Conservation (phyloP, 2,113 vertebrate species). For the Theropithecus gelada region DNA sequence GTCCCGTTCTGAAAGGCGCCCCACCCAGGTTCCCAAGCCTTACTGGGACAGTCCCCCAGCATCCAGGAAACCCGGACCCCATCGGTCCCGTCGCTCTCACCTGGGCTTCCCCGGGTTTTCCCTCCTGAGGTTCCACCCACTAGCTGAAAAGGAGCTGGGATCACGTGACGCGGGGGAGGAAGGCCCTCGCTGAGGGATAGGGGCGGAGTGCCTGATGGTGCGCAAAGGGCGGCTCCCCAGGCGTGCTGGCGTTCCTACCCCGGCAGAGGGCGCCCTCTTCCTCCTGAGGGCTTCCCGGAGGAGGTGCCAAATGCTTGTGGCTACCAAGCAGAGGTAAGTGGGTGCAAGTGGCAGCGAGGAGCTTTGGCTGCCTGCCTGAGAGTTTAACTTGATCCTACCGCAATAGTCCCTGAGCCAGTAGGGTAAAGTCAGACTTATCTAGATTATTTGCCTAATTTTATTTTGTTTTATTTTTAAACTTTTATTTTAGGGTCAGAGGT, state of each 20-base stretch:
- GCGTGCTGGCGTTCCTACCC: not conserved
- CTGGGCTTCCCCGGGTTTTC: not conserved
- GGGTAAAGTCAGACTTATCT: not conserved
- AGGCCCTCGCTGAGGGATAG: rapidly evolving
- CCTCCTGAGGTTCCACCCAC: not conserved
- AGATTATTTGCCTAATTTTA: not conserved
- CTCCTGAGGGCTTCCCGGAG: slow-evolving; percentile 38
- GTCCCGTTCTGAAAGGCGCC: not conserved
- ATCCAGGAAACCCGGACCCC: no score
- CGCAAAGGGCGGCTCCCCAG: rapidly evolving
- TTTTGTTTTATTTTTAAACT: not conserved
- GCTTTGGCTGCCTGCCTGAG: not conserved
- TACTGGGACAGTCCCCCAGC: not conserved
- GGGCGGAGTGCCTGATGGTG: not conserved
- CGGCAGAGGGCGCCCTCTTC: slow-evolving; percentile 45
- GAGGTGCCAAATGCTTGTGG: not conserved
- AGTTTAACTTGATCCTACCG: not conserved
- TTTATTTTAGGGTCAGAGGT: no score
- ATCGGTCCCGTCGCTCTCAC: not conserved
- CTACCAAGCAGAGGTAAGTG: rapidly evolving
- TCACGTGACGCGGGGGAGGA: not conserved
- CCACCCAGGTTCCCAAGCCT: not conserved
- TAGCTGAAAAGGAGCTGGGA: not conserved
- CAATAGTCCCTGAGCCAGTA: not conserved
- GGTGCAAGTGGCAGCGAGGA: not conserved